Evolutionary conservation across 2,113 vertebrate species (phyloP).

Genomic region (Chaenocephalus aceratus): DNA sequence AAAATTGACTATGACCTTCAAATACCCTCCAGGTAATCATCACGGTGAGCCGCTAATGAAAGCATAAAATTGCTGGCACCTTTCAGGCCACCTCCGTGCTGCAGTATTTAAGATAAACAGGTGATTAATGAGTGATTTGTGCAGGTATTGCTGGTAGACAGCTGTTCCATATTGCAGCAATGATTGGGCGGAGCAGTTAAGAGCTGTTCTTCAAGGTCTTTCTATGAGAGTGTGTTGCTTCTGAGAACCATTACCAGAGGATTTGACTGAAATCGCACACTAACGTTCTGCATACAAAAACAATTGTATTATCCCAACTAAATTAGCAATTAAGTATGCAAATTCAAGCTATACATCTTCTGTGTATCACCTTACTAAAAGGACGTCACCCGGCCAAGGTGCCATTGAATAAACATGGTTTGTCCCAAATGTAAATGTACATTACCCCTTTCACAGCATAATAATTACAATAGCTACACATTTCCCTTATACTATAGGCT

Average conservation of each 20-base stretch:
- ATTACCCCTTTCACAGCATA: no score
- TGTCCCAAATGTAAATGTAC: no score
- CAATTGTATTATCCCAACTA: not conserved
- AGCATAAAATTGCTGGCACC: conserved; percentile 66
- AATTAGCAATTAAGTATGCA: not conserved
- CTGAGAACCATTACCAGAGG: conserved; percentile 22
- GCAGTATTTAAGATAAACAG: conserved; percentile 69
- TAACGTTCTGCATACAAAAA: not conserved
- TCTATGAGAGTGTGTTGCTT: conserved; percentile 6
- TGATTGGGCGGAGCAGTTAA: conserved; percentile 46
- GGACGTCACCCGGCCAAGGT: no score
- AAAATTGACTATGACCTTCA: conserved; percentile 57
- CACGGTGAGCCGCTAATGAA: conserved; percentile 59
- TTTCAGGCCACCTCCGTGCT: conserved; percentile 44
- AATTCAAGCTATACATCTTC: no score
- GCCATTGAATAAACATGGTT: no score
- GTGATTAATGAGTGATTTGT: conserved; percentile 77
- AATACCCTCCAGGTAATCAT: conserved; percentile 64
- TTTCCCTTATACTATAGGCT: no score
- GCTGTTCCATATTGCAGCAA: conserved; percentile 59
- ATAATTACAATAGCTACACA: no score
- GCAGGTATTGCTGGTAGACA: conserved; percentile 64
- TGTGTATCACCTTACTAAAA: no score
- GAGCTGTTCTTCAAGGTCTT: conserved; percentile 60
- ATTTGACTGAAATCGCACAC: not conserved